Percentiles rank a stretch among this genome's conserved stretches.
Evolutionary conservation across 2,888 invertebrate species (phyloP).

Genomic region (Aporophyla lueneburgensis): DNA sequence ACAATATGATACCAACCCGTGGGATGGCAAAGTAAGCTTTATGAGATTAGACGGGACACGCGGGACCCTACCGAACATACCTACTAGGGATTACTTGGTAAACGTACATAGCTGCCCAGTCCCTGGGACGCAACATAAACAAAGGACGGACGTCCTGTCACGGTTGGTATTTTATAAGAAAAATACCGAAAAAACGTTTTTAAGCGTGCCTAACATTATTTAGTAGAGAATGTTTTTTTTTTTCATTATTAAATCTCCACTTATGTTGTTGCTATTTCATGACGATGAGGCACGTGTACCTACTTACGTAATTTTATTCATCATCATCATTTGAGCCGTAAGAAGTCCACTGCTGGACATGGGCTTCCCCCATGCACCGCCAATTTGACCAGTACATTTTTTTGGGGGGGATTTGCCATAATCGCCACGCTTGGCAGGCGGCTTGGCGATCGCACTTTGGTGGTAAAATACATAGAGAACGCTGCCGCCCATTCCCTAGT

Average conservation of each 20-base stretch:
- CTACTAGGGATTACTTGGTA: slow-evolving; percentile 49
- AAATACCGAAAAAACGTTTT: slow-evolving; percentile 41
- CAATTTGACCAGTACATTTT: no score
- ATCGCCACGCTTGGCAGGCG: no score
- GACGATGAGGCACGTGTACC: background rate
- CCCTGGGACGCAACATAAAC: slow-evolving; percentile 54
- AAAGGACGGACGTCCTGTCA: slow-evolving; percentile 49
- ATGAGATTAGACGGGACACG: slow-evolving; percentile 78
- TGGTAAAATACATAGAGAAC: no score
- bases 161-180: slow-evolving; percentile 58
- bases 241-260: background rate
- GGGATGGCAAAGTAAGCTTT: slow-evolving; percentile 78
- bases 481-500: no score
- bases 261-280: background rate
- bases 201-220: slow-evolving; percentile 8
- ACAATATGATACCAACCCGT: slow-evolving; percentile 70
- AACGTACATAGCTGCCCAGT: slow-evolving; percentile 52
- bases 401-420: no score
- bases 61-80: slow-evolving; percentile 56
- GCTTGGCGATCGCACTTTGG: no score
- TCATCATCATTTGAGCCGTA: no score
- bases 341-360: no score
- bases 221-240: background rate
- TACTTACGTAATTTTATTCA: background rate
- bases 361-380: no score